Base-by-base conservation (phyloP, 2,113 vertebrate species). In the Poeciliopsis retropinna region DNA sequence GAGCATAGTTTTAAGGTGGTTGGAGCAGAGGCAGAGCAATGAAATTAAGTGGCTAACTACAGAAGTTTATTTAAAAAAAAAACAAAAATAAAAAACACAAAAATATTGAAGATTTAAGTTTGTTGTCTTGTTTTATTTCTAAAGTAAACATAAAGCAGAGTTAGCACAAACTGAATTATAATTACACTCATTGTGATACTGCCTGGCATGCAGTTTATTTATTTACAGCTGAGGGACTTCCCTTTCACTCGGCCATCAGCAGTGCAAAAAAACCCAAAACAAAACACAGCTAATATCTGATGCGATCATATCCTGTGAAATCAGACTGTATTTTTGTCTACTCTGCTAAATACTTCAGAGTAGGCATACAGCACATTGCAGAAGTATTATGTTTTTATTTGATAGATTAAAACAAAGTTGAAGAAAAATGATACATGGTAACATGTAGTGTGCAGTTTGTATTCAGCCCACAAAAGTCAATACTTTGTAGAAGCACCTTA, bases 111-210 rank as follows among this genome's bases (percentile, higher is more conserved):
- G 47, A 28, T 66, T 75, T 67, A 39, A 30, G 60, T 79, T 39
- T 9, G 30, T 51, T 73, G 41, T 75, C n/a, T 78, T 12, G 29
- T 76, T 87, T 87, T 86, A 88, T 87, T 87, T 41, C 73, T 34
- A 41, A 84, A 88, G 76, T 72, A 19, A 69, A 83, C 75, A 82
- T 79, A 67, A 60, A 67, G 80, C 75, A 85, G 17, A 74, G 71
- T 66, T 25, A 67, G 13, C 51, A 81, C 71, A 62, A 29, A 61
- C 30, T 4, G 32, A 78, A 30, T 60, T 64, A 37, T 47, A 30
- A 25, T 39, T 13, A 69, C 68, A 70, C 13, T 68, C 29, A 57
- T 27, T 31, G 51, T 3, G 12, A 61, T 67, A 69, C 30, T 25
- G 3, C 34, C 28, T 17, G 67, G n/a, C 29, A 66, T 7, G 22